These are phyloP conservation scores for Melozone crissalis DNA, from an alignment of 2,113 vertebrate genomes.

Conservation along the genomic window DNA sequence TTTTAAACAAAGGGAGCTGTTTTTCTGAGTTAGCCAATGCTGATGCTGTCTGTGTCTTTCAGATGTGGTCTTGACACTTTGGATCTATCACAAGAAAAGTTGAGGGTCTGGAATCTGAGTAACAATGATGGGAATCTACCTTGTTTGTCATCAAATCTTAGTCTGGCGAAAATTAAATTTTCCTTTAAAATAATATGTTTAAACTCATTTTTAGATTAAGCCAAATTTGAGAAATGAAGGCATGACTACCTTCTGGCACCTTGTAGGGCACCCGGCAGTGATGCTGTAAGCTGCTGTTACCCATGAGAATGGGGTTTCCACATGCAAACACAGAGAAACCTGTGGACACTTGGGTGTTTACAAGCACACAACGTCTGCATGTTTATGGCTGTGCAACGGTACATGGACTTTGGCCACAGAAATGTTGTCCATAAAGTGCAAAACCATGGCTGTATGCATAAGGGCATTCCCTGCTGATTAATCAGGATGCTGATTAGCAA, in stretches of 20 bases:
- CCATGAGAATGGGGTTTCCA: not conserved
- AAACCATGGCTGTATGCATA: not conserved
- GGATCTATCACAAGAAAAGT: not conserved
- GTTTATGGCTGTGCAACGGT: rapidly evolving
- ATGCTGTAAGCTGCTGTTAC: not conserved
- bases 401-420: not conserved
- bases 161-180: not conserved
- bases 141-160: not conserved
- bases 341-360: not conserved
- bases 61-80: not conserved
- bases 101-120: not conserved
- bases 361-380: not conserved
- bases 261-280: not conserved
- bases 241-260: not conserved
- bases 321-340: not conserved
- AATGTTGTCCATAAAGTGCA: not conserved
- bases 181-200: not conserved
- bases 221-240: not conserved
- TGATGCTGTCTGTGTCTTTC: not conserved
- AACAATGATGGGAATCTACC: not conserved
- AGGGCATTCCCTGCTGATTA: not conserved
- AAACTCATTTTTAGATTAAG: not conserved
- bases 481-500: constrained; percentile 1
- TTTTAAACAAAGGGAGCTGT: not conserved
- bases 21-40: not conserved